Conservation (phyloP, 2,888 invertebrate species). For the Thysanoteuthis rhombus region DNA sequence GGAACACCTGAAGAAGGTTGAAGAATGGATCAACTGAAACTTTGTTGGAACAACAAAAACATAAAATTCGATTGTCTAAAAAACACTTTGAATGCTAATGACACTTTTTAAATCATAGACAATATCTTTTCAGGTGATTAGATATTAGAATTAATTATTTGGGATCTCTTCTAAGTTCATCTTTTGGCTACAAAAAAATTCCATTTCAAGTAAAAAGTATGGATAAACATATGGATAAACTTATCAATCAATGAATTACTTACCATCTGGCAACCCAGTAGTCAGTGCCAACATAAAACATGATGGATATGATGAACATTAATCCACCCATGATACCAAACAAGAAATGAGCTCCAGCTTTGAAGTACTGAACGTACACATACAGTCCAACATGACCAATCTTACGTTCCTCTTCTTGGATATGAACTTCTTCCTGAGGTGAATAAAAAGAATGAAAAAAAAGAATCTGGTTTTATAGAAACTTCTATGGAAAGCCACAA, state of each 20-base stretch:
- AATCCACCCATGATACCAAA: conserved; percentile 72
- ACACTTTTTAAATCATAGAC: too few relatives aligned
- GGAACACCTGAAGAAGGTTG: too few relatives aligned
- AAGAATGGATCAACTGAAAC: too few relatives aligned
- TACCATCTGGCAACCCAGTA: conserved; percentile 84
- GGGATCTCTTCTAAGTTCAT: too few relatives aligned
- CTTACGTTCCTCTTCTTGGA: conserved; percentile 58
- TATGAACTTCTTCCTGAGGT: conserved; percentile 55
- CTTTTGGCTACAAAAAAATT: too few relatives aligned
- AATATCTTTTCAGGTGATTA: too few relatives aligned
- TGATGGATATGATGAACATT: conserved; percentile 76
- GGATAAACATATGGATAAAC: background rate
- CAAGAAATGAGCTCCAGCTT: conserved; percentile 75
- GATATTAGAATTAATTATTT: too few relatives aligned
- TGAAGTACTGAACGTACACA: conserved; percentile 78
- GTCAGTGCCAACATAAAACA: conserved; percentile 78
- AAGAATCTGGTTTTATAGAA: background rate
- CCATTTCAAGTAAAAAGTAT: background rate
- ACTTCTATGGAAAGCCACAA: too few relatives aligned
- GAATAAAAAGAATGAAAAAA: background rate
- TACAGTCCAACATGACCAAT: conserved; percentile 72
- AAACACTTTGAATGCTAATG: too few relatives aligned
- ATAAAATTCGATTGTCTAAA: too few relatives aligned
- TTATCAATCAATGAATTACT: too few relatives aligned
- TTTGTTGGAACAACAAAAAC: too few relatives aligned